Percentiles rank a stretch among this genome's conserved stretches.
Conservation (phyloP, 2,888 invertebrate species). For the Cheilosia impressa region DNA sequence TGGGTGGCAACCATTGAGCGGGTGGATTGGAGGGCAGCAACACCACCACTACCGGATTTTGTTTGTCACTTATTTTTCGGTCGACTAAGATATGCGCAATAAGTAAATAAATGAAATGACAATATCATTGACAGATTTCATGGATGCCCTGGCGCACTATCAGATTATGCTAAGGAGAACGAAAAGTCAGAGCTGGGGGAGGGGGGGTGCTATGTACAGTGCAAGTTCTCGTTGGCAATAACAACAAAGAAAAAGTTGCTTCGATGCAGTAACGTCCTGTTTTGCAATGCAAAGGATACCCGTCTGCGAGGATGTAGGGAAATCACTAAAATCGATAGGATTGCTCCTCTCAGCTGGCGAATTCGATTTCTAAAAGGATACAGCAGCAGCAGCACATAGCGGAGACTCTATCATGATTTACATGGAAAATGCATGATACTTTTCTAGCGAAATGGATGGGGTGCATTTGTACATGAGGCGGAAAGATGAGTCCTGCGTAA, state of each 20-base stretch:
- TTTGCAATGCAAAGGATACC: constrained; percentile 64
- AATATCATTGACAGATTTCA: constrained; percentile 74
- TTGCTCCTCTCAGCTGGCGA: constrained; percentile 33
- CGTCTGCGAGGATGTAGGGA: constrained; percentile 29
- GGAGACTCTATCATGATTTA: constrained; percentile 69
- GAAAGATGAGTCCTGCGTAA: constrained; percentile 1
- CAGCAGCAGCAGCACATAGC: constrained; percentile 17
- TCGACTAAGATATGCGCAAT: constrained; percentile 69
- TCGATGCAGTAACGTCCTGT: constrained; percentile 46
- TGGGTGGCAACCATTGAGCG: background rate
- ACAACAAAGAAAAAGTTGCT: constrained; percentile 18
- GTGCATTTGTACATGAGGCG: constrained; percentile 42
- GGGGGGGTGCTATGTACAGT: background rate
- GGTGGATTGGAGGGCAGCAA: background rate
- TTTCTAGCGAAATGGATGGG: constrained; percentile 58
- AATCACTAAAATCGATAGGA: constrained; percentile 61
- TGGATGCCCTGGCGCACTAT: constrained; percentile 67
- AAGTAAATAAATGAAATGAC: constrained; percentile 74
- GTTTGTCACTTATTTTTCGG: constrained; percentile 72
- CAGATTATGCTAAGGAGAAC: constrained; percentile 60
- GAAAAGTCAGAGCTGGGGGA: constrained; percentile 31
- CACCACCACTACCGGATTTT: constrained; percentile 35
- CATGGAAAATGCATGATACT: constrained; percentile 74
- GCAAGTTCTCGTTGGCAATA: background rate
- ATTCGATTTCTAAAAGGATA: constrained; percentile 34